Percentiles rank a stretch among this genome's conserved stretches.
Conservation (phyloP, 1,140 invertebrate genomes). For the Hycleus cichorii region DNA sequence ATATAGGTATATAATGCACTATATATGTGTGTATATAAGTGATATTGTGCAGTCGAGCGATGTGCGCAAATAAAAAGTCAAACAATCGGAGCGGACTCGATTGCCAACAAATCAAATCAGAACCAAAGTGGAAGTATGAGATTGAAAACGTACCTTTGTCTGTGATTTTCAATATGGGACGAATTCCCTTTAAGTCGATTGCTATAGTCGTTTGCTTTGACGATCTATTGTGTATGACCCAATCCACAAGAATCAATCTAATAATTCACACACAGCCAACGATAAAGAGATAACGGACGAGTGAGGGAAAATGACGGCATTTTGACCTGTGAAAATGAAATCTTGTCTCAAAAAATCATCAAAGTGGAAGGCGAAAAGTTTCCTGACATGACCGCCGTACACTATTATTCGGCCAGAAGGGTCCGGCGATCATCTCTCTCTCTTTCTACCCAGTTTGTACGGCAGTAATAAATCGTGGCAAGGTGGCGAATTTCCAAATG, state of each 20-base stretch:
- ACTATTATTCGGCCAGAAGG: too few species aligned
- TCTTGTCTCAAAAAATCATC: too few species aligned
- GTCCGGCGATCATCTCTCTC: too few species aligned
- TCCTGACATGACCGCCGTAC: too few species aligned
- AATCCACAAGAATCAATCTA: conserved; percentile 16
- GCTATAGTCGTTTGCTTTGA: conserved; percentile 21
- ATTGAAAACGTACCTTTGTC: conserved; percentile 27
- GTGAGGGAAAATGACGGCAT: too few species aligned
- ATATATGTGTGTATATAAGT: background rate
- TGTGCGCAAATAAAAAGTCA: conserved; percentile 19
- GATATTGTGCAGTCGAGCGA: conserved; percentile 4
- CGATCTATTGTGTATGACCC: conserved; percentile 19
- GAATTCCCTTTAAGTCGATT: conserved; percentile 12
- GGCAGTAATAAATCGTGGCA: conserved; percentile 3
- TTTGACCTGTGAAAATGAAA: too few species aligned
- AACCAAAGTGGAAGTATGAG: conserved; percentile 14
- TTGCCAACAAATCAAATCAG: conserved; percentile 29
- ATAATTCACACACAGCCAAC: conserved; percentile 21
- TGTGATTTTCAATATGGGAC: conserved; percentile 27
- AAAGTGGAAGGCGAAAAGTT: too few species aligned
- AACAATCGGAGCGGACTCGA: conserved; percentile 23
- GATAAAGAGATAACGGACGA: too few species aligned
- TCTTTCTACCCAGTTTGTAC: too few species aligned
- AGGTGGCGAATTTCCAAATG: conserved; percentile 6
- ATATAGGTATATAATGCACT: background rate